Evolutionary conservation across 2,797 vertebrate genomes (phyloP), one percentile per base, ranked within the genome.

Genomic region (Thunnus albacares): DNA sequence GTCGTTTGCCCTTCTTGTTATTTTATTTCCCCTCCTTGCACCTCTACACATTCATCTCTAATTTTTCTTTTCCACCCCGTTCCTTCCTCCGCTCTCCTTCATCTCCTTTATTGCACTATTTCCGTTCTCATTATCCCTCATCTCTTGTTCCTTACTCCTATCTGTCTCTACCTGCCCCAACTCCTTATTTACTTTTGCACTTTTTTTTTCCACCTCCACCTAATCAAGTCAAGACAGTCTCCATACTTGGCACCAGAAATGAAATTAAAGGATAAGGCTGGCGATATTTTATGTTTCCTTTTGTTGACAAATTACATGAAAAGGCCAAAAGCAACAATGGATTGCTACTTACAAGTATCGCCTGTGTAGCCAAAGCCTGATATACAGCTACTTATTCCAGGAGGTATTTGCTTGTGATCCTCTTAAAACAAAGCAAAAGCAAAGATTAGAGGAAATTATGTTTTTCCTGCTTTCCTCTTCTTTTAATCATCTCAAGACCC

Each of bases 1-100:
- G 45, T 71, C 71, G 28, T 62, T 56, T 57, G 62, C 45, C 47
- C 57, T 82, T 79, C 68, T 65, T 75, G 17, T 51, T 51, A 5
- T 55, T 52, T 13, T 61, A 73, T 13, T 45, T 10, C 22, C 22
- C 22, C 15, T 5, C 30, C 30, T 43, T 18, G 0, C 35, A 61
- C 61, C 41, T 66, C n/a, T 41, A 22, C 26, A 24, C 56, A 8
- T 51, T 53, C 53, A 14, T 66, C 60, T n/a, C 60, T 60, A 1
- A 30, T 72, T 58, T 64, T 45, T 11, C 43, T 45, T 17, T 41
- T 24, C 28, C 28, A 20, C n/a, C 9, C 15, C 5, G 5, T 68
- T 17, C 18, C 5, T 4, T 28, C 13, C 7, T 10, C 30, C 28
- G 7, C 43, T 61, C 18, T 41, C 10, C 12, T 14, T 45, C 43